Base-by-base conservation (phyloP, 2,113 vertebrate species). In the Phrynocephalus versicolor region DNA sequence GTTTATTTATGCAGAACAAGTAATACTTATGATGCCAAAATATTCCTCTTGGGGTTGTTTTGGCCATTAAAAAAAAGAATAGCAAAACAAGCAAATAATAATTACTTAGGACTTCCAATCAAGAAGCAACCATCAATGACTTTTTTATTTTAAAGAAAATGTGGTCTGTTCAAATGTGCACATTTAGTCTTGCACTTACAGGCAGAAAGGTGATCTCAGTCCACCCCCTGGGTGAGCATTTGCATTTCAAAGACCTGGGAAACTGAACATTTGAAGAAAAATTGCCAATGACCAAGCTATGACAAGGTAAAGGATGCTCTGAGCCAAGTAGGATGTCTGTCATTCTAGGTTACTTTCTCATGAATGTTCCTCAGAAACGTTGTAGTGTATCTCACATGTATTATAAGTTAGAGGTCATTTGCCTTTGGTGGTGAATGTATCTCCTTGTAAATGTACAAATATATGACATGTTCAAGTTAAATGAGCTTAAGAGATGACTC, bases 401-500 rank as follows among this genome's bases (percentile, higher is more conserved):
- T n/a, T 5, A 0, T 55, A 19, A 85, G 4, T 14, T 76, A 72
- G 70, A 87, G 73, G 77, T 65, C 10, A 58, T 1, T 67, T 85
- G 71, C 89, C 83, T 90, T 65, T 0, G 0, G 4, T 79, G 55
- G 6, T 14, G 1, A 81, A 79, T 57, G 30, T 41, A 0, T 73
- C 88, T 1, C 0, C 79, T 55, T 73, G 87, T 83, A 92, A 92
- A 89, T 85, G 89, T 90, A 30, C 12, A 1, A 27, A 87, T 92
- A 55, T 9, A 89, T 89, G 82, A 81, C 57, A 25, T 23, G 33
- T 92, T 88, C 74, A 58, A 30, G 45, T 35, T 2, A 3, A 92
- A 45, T 88, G 88, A 69, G 70, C 67, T 90, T 81, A 91, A 77
- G 84, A 89, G 78, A 30, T 18, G 82, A 87, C 89, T 92, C 81